Conservation (phyloP, 2,113 vertebrate genomes). For the Camelus bactrianus region DNA sequence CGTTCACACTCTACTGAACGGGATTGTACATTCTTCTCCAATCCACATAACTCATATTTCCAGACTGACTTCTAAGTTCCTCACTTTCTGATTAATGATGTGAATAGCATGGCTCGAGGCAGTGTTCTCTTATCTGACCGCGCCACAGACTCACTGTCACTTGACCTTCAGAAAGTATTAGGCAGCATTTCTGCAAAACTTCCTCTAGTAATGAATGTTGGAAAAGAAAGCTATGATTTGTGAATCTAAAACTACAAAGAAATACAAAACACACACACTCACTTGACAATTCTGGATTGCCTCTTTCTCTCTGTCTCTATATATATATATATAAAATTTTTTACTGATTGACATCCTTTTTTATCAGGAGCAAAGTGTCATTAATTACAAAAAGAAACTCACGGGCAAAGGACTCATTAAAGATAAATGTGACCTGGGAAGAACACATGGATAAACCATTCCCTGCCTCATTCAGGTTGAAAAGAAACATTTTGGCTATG, state of each 20-base stretch:
- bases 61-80: slow-evolving; percentile 58
- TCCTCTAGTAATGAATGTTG: slow-evolving; percentile 12
- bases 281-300: neutral
- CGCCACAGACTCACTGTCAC: slow-evolving; percentile 64
- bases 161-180: slow-evolving; percentile 71
- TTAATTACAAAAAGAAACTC: slow-evolving; percentile 60
- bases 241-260: slow-evolving; percentile 29
- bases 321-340: neutral
- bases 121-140: slow-evolving; percentile 69
- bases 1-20: slow-evolving; percentile 75
- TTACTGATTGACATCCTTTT: neutral
- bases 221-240: slow-evolving; percentile 36
- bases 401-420: slow-evolving; percentile 52
- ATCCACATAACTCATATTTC: slow-evolving; percentile 74
- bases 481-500: slow-evolving; percentile 60
- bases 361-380: neutral
- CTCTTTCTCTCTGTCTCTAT: no score
- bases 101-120: slow-evolving; percentile 59
- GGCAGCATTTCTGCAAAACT: slow-evolving; percentile 45
- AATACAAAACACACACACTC: neutral
- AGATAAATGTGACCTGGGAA: slow-evolving; percentile 43
- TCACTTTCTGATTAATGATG: slow-evolving; percentile 79
- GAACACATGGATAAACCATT: slow-evolving; percentile 42
- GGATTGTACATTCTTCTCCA: slow-evolving; percentile 72
- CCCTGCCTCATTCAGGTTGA: slow-evolving; percentile 52